phyloP scores from a whole-genome alignment of 2,113 vertebrate genomes.

The Amia ocellicauda region DNA sequence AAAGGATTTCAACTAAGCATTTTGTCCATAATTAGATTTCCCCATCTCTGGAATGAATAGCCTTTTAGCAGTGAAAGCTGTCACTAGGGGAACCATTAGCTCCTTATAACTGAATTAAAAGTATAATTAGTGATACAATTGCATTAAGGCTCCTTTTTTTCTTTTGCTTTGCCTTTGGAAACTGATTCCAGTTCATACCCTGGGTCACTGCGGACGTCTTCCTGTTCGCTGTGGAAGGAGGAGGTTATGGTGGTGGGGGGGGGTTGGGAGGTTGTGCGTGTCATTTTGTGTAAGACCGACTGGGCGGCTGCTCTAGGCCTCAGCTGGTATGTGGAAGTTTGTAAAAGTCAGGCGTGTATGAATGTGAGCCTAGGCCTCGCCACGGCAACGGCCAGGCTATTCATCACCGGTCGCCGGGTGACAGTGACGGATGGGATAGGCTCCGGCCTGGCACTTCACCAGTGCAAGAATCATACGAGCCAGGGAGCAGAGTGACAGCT shows the following conservation, averaged over 20 bases:
- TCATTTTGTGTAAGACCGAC: neutral
- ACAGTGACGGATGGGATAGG: constrained; percentile 97
- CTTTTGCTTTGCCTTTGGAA: constrained; percentile 16
- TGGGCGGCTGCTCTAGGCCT: constrained; percentile 50
- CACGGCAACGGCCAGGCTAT: constrained; percentile 71
- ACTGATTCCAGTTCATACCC: neutral
- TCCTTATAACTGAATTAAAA: constrained; percentile 98
- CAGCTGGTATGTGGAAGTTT: constrained; percentile 74
- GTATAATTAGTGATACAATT: constrained; percentile 95
- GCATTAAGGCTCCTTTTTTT: constrained; percentile 87
- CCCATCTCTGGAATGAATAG: constrained; percentile 90
- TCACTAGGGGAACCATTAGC: constrained; percentile 94
- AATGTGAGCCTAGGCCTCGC: constrained; percentile 66
- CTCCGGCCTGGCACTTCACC: constrained; percentile 87
- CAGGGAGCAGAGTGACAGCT: constrained; percentile 92
- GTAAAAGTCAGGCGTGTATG: constrained; percentile 73
- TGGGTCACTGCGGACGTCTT: neutral
- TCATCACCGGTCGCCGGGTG: constrained; percentile 88
- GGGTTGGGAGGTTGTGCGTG: neutral
- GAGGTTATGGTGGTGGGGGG: too few species aligned
- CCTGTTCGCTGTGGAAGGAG: neutral
- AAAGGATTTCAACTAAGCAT: constrained; percentile 93
- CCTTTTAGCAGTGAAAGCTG: constrained; percentile 93
- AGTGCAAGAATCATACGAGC: constrained; percentile 87
- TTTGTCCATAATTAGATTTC: constrained; percentile 97